These are phyloP conservation scores for Burhinus oedicnemus DNA, from an alignment of 2,113 vertebrate genomes.

Conservation along the genomic window DNA sequence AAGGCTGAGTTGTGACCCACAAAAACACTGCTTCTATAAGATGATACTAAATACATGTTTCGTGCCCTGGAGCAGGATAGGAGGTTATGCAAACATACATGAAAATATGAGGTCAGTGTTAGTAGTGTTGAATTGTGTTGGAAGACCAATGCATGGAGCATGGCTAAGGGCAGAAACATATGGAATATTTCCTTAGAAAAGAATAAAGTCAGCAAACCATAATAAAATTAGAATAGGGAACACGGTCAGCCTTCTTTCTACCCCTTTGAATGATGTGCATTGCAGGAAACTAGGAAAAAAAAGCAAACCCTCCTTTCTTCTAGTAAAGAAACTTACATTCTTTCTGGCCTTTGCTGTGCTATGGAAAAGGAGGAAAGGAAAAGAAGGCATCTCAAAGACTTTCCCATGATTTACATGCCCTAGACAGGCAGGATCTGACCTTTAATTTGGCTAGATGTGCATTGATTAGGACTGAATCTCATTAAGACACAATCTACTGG, in stretches of 20 bases:
- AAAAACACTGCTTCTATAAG: neutral
- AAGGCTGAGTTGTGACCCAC: neutral
- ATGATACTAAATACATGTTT: neutral
- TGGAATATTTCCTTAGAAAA: neutral
- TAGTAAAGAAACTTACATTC: neutral
- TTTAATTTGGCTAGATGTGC: conserved; percentile 45
- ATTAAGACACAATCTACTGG: conserved; percentile 28
- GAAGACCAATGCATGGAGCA: neutral
- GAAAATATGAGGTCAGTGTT: neutral
- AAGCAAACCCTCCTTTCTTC: neutral
- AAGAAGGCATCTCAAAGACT: neutral
- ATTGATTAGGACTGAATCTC: conserved; percentile 30
- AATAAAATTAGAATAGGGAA: neutral
- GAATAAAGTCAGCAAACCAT: neutral
- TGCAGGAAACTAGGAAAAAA: neutral
- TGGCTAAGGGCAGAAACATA: neutral
- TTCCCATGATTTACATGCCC: neutral
- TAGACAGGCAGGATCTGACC: neutral
- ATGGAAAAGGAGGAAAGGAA: neutral
- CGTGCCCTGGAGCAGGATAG: neutral
- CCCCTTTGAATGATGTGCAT: neutral
- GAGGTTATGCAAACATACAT: neutral
- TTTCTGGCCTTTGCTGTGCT: neutral
- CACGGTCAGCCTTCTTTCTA: neutral
- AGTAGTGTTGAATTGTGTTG: neutral